Evolutionary conservation across 1,140 invertebrate species (phyloP).

Genomic region (Pinna nobilis): DNA sequence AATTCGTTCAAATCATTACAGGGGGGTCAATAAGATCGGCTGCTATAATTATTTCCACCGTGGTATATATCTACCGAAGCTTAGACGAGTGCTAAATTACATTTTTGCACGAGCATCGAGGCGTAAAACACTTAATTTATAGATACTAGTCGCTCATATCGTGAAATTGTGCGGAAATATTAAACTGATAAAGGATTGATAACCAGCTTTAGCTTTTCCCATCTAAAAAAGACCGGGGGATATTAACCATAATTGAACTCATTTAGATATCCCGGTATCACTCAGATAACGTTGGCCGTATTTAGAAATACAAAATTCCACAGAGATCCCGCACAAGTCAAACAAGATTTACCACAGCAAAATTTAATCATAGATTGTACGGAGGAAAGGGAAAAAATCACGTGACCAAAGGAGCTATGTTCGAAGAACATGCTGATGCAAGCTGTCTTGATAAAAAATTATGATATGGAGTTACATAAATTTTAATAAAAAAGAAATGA

Average conservation of each 20-base stretch:
- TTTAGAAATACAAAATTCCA: slow-evolving; percentile 24
- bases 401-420: too few species aligned
- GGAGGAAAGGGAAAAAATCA: not conserved
- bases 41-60: slow-evolving; percentile 27
- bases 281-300: slow-evolving; percentile 18
- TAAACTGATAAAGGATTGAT: slow-evolving; percentile 45
- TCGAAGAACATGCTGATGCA: too few species aligned
- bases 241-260: slow-evolving; percentile 18
- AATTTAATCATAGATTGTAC: not conserved
- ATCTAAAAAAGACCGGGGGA: slow-evolving; percentile 23
- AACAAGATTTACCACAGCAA: not conserved
- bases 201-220: slow-evolving; percentile 24
- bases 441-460: too few species aligned
- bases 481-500: too few species aligned
- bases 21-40: slow-evolving; percentile 9
- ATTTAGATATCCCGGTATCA: slow-evolving; percentile 25
- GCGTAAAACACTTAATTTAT: slow-evolving; percentile 41
- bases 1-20: slow-evolving; percentile 24
- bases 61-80: slow-evolving; percentile 38
- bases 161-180: slow-evolving; percentile 51
- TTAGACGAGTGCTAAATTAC: slow-evolving; percentile 37
- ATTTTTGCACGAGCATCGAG: slow-evolving; percentile 32
- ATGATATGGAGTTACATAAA: too few species aligned
- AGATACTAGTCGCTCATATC: slow-evolving; percentile 44
- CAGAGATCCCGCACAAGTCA: not conserved